Base-by-base conservation (phyloP, 2,888 invertebrate genomes). In the Luperina nickerlii region DNA sequence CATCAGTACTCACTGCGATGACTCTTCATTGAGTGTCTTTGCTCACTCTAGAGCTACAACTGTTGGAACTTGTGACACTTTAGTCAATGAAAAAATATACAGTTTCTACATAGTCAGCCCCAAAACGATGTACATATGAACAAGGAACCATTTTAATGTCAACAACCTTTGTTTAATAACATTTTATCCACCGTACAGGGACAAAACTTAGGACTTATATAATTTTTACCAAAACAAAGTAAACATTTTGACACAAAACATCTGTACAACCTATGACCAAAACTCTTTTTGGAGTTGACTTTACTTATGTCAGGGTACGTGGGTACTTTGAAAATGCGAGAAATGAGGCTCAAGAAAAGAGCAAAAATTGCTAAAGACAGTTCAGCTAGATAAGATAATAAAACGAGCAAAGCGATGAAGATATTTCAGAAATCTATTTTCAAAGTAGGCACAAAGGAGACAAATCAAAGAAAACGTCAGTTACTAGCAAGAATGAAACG, bases 11-110 rank as follows among this genome's bases (percentile, higher is more conserved):
- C 81, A 68, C 57, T 27, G 73, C 73, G 82, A 86, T 82, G 84
- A 81, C 86, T 84, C 88, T 89, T 78, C 79, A 86, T 86, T 74
- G 79, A 86, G 89, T 57, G 82, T 82, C 79, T 78, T 78, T 78
- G 81, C 83, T 87, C 73, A 79, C 76, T 71, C 67, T 60, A 74
- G 57, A 73, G 74, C 76, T 72, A 76, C 72, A 82, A 87, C 82
- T 82, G 82, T 85, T 78, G 45, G 66, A 51, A 84, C 76, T 86
- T 83, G 78, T 83, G 84, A 85, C 87, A 87, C 85, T 87, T 81
- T 70, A 45, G 32, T 60, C 74, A 67, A 75, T 62, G 67, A 84
- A 80, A 13, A 24, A 66, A 51, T 62, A 74, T 54, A 62, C 54
- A 45, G 66, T 76, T 67, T 84, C 20, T 51, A 51, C 38, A 45